Evolutionary conservation across 2,888 invertebrate genomes (phyloP).

Genomic region (Eristalinus sepulchralis): DNA sequence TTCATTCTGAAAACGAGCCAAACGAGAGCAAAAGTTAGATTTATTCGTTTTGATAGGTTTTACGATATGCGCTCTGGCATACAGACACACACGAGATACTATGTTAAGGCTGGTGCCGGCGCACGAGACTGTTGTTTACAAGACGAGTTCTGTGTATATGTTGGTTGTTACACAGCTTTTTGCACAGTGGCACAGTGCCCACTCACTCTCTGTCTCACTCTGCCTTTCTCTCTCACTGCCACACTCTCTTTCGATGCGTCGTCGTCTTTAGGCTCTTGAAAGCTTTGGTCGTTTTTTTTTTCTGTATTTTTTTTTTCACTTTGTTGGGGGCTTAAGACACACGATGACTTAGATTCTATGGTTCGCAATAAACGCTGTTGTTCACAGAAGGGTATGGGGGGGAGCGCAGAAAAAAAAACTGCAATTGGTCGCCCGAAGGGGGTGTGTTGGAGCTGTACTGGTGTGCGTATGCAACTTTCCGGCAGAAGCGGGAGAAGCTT

Average conservation of each 20-base stretch:
- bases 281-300: constrained; percentile 7
- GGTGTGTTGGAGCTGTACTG: constrained; percentile 50
- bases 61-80: constrained; percentile 55
- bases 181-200: constrained; percentile 51
- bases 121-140: constrained; percentile 66
- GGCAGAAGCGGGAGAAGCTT: constrained; percentile 25
- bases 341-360: constrained; percentile 2
- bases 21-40: constrained; percentile 68
- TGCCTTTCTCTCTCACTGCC: background rate
- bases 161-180: constrained; percentile 26
- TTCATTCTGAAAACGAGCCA: constrained; percentile 62
- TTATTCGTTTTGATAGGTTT: constrained; percentile 59
- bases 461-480: constrained; percentile 7
- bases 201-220: constrained; percentile 34
- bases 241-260: background rate
- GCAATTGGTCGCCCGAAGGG: constrained; percentile 45
- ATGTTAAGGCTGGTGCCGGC: constrained; percentile 60
- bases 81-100: constrained; percentile 43
- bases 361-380: constrained; percentile 33
- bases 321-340: constrained; percentile 20
- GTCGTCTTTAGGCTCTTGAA: background rate
- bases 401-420: constrained; percentile 20
- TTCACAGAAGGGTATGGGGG: background rate
- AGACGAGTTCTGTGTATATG: constrained; percentile 27
- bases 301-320: background rate